Evolutionary conservation across 2,888 invertebrate species (phyloP).

Genomic region (Drosophila prolongata): DNA sequence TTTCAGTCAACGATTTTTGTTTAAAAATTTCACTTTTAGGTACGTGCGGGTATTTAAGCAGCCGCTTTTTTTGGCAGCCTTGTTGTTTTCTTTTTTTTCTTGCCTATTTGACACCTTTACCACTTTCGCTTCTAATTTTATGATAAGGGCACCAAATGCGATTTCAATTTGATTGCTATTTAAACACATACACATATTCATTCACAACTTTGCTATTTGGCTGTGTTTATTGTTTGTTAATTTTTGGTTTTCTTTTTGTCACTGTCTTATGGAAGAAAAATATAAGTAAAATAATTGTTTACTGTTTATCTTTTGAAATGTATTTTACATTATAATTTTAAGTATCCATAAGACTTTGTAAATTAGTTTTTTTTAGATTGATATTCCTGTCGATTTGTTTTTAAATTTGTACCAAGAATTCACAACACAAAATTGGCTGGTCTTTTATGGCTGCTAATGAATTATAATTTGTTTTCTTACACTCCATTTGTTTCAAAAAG

Average conservation of each 20-base stretch:
- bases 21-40: conserved; percentile 31
- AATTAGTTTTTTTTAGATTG: no score
- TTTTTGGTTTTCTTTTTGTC: conserved; percentile 2
- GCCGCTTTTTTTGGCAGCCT: conserved; percentile 18
- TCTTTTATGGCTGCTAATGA: no score
- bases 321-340: no score
- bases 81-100: conserved; percentile 17
- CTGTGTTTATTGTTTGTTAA: conserved; percentile 4
- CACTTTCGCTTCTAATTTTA: conserved; percentile 36
- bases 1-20: conserved; percentile 38
- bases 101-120: conserved; percentile 12
- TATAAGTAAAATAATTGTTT: no score
- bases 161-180: conserved; percentile 18
- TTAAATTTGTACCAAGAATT: neutral
- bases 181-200: conserved; percentile 12
- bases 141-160: conserved; percentile 33
- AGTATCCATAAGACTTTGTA: no score
- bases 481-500: no score
- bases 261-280: no score
- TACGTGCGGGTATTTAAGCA: conserved; percentile 27
- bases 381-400: no score
- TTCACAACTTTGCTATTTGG: conserved; percentile 2
- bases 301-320: no score
- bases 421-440: no score
- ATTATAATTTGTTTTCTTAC: no score